These are phyloP conservation scores for Elanus axillaris DNA, from an alignment of 2,113 vertebrate genomes.

Conservation along the genomic window DNA sequence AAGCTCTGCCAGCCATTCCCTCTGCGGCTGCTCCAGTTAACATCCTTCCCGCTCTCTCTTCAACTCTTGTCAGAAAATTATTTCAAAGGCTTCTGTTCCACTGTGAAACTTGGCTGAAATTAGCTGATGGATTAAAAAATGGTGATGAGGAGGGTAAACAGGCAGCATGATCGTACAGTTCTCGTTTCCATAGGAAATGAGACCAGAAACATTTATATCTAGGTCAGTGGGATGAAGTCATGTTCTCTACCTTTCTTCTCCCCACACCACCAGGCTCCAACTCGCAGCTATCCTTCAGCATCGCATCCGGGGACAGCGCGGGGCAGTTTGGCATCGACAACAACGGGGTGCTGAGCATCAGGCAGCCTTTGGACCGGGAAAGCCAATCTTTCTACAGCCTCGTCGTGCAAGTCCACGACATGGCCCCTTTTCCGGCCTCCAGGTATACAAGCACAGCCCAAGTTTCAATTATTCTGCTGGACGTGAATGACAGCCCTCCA, in stretches of 20 bases:
- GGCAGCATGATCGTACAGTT: accelerated
- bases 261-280: conserved; percentile 76
- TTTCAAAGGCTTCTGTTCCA: not conserved
- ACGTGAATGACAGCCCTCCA: conserved; percentile 91
- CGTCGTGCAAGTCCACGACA: conserved; percentile 85
- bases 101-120: not conserved
- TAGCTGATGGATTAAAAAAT: not conserved
- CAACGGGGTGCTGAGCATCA: conserved; percentile 78
- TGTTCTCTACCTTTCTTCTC: not conserved
- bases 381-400: conserved; percentile 96
- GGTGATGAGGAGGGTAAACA: not conserved
- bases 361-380: conserved; percentile 85
- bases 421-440: conserved; percentile 71
- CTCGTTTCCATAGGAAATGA: not conserved
- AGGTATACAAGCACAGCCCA: conserved; percentile 90
- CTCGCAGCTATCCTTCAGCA: conserved; percentile 83
- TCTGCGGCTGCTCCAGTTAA: not conserved
- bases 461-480: conserved; percentile 92
- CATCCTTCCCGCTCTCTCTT: not conserved
- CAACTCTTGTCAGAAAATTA: not conserved
- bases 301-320: conserved; percentile 85
- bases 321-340: conserved; percentile 81
- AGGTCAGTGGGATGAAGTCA: not conserved
- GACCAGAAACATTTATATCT: not conserved
- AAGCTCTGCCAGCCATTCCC: accelerated